Evolutionary conservation across 23 tunicate genomes (phyloP), one percentile per base, ranked within the genome.

Genomic region (Styela clava): DNA sequence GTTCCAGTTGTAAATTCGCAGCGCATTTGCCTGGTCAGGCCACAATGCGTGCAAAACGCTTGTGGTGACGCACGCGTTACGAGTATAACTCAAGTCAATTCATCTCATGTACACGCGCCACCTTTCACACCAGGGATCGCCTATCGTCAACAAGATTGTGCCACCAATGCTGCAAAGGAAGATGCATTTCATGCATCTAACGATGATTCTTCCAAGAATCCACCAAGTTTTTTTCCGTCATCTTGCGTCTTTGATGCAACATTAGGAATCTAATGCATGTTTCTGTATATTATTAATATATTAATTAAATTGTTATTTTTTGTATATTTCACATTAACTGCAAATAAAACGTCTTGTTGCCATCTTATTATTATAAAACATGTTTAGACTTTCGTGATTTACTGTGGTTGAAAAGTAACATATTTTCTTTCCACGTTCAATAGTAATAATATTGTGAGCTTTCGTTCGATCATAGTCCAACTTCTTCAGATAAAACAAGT

Each of bases 221-320:
- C 44, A 52, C 31, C 31, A 25, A 76, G 33, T 24, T 76, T 76
- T n/a, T 76, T 76, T 24, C 81, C 81, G 9, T 76, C 81, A 0
- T 76, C 81, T 18, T 33, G 81, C 52, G 64, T 76, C 18, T 76
- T 76, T 0, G 81, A 76, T 26, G 37, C 31, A 22, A 12, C 61
- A 34, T 52, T 76, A 16, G 81, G 65, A 52, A 51, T 76, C 9
- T 76, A 29, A 44, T 56, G 21, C 22, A 25, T 74, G 0, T 69
- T 18, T 56, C 20, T 18, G 20, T 56, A 18, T 18, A 18, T 56
- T 56, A 56, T 56, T 56, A 18, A 18, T 56, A 18, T 56, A 18
- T 56, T 56, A 56, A 56, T 56, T 18, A 56, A 56, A 56, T 56
- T 56, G 63, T 56, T 56, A 56, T 56, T 18, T 56, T 56, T 18